Evolutionary conservation across 1,140 invertebrate species (phyloP).

Genomic region (Drosophila obscura): DNA sequence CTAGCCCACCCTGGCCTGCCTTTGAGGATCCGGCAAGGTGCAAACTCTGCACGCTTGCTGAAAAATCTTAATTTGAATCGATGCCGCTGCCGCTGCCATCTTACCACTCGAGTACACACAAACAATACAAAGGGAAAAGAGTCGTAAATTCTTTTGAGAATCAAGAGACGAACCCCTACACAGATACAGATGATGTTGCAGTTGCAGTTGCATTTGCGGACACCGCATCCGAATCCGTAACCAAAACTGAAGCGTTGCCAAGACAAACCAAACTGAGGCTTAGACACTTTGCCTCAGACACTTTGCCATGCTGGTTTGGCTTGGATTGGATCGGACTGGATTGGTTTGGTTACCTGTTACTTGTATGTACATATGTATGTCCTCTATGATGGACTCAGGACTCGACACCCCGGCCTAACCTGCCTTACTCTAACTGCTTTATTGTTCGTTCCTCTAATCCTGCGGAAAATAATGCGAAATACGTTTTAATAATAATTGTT

Average conservation of each 20-base stretch:
- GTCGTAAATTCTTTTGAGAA: conserved; percentile 68
- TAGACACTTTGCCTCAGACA: conserved; percentile 78
- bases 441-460: conserved; percentile 75
- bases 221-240: conserved; percentile 10
- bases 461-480: conserved; percentile 82
- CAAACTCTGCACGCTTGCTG: conserved; percentile 41
- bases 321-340: conserved; percentile 18
- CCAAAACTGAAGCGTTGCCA: conserved; percentile 30
- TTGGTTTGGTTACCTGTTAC: conserved; percentile 28
- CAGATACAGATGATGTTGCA: conserved; percentile 28
- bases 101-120: conserved; percentile 30
- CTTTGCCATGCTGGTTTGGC: conserved; percentile 25
- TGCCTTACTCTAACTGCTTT: conserved; percentile 35
- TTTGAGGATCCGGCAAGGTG: conserved; percentile 54
- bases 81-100: conserved; percentile 22
- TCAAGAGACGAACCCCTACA: conserved; percentile 19
- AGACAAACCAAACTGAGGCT: conserved; percentile 49
- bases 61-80: conserved; percentile 75
- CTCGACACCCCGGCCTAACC: too few relatives aligned
- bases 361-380: too few relatives aligned
- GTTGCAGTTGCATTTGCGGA: too few relatives aligned
- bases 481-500: conserved; percentile 83
- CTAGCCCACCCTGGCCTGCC: conserved; percentile 62
- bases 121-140: conserved; percentile 45
- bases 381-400: too few relatives aligned